Evolutionary conservation across 2,113 vertebrate genomes (phyloP).

Genomic region (Phoenicopterus ruber): DNA sequence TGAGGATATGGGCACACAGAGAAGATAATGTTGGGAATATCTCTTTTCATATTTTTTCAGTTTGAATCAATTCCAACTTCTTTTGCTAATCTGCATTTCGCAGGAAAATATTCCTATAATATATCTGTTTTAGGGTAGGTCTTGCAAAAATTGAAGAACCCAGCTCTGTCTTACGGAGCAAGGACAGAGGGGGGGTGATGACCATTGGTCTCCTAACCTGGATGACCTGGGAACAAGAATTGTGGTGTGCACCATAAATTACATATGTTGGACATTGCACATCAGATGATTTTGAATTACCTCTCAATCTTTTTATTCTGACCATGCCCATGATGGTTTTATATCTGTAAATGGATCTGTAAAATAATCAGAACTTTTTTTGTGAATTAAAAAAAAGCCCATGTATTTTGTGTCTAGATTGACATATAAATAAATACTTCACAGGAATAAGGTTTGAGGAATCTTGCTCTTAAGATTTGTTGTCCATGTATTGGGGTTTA

Average conservation of each 20-base stretch:
- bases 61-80: neutral
- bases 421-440: neutral
- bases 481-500: neutral
- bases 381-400: neutral
- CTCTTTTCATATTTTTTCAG: neutral
- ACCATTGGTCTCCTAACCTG: neutral
- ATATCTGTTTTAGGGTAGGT: neutral
- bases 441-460: neutral
- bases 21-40: neutral
- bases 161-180: neutral
- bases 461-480: neutral
- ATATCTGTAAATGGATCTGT: neutral
- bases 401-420: neutral
- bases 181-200: neutral
- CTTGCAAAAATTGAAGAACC: neutral
- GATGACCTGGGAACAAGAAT: neutral
- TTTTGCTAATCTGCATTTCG: neutral
- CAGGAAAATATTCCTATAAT: neutral
- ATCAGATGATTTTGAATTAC: neutral
- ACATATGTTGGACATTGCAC: neutral
- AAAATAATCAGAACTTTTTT: neutral
- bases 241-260: neutral
- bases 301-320: neutral
- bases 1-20: neutral
- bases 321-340: neutral